A percentile compares a stretch with the other conserved stretches of the same genome.
phyloP scores from a whole-genome alignment of 2,113 vertebrate species.

The Pluvianellus socialis region DNA sequence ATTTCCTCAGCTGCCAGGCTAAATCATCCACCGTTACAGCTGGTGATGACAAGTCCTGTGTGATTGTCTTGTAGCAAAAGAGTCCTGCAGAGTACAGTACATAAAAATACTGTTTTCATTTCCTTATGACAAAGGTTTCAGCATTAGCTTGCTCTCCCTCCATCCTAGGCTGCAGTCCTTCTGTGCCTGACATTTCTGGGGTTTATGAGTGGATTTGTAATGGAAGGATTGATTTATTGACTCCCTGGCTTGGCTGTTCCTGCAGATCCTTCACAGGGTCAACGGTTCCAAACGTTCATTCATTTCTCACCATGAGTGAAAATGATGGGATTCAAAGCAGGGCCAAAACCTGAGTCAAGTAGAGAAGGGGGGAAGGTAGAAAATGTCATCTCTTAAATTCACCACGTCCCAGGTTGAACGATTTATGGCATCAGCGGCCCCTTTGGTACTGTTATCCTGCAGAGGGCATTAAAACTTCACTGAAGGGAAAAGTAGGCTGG shows the following conservation, averaged over 20 bases:
- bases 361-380: not conserved
- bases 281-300: not conserved
- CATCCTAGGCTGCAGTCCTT: not conserved
- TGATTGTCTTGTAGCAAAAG: not conserved
- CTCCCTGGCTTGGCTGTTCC: not conserved
- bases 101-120: not conserved
- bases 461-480: conserved; percentile 63
- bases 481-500: not conserved
- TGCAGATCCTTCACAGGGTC: not conserved
- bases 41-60: not conserved
- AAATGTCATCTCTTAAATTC: not conserved
- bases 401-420: not conserved
- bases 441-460: conserved; percentile 29
- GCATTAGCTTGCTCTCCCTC: not conserved
- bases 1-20: not conserved
- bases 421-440: not conserved
- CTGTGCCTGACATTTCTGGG: not conserved
- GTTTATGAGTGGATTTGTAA: not conserved
- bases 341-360: not conserved
- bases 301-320: not conserved
- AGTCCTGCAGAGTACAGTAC: not conserved
- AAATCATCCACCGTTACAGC: not conserved
- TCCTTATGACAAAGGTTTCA: not conserved
- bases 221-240: not conserved
- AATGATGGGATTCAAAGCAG: not conserved